phyloP scores from a whole-genome alignment of 2,888 invertebrate genomes.

The Drepanosiphum platanoidis region DNA sequence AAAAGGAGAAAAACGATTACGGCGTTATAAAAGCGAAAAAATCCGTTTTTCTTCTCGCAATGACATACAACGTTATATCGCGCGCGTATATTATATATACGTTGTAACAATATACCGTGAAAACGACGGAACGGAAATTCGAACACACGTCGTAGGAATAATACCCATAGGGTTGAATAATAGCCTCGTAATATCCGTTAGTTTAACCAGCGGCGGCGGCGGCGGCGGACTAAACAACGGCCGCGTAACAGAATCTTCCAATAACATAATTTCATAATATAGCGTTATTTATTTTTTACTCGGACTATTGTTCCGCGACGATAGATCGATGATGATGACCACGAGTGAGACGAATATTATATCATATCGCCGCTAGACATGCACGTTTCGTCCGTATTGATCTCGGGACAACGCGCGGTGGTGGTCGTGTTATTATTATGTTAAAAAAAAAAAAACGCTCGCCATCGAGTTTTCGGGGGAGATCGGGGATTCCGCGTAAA shows the following conservation, averaged over 20 bases:
- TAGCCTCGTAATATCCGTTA: neutral
- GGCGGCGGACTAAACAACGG: neutral
- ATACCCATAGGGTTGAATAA: neutral
- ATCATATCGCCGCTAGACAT: no score
- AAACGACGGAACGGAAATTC: neutral
- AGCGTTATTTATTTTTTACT: neutral
- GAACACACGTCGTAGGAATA: neutral
- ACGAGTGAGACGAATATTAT: no score
- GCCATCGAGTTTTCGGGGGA: no score
- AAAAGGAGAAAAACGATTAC: neutral
- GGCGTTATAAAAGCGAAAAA: neutral
- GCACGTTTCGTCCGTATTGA: no score
- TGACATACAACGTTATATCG: neutral
- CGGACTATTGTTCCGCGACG: neutral
- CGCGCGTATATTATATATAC: neutral
- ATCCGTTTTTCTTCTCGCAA: neutral
- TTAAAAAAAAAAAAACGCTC: no score
- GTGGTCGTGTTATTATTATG: no score
- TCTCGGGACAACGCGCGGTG: no score
- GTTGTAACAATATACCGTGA: neutral
- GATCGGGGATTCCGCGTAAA: no score
- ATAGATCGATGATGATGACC: no score
- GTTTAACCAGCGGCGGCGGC: neutral
- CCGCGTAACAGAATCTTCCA: neutral
- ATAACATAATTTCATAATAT: neutral